Conservation (phyloP, 2,113 vertebrate genomes). For the Hassar affinis region DNA sequence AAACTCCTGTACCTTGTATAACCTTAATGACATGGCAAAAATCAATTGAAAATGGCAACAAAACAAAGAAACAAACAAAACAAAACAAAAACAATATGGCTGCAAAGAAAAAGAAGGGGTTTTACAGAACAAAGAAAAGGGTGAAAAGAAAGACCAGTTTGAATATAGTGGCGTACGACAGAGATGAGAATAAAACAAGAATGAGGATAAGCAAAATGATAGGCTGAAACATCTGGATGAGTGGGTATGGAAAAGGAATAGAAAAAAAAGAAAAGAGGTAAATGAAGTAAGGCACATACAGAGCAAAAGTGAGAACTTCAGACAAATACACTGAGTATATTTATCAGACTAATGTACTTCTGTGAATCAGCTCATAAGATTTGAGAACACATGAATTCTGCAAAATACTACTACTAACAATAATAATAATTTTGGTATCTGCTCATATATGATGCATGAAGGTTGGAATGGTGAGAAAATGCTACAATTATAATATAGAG, state of each 20-base stretch:
- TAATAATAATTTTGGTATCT: not conserved
- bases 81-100: constrained; percentile 69
- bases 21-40: constrained; percentile 83
- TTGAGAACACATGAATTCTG: not conserved
- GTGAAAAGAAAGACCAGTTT: constrained; percentile 97
- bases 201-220: constrained; percentile 99
- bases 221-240: constrained; percentile 96
- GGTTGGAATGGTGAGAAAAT: not conserved
- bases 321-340: not conserved
- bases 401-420: not conserved
- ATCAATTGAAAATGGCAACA: constrained; percentile 77
- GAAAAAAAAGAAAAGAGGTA: constrained; percentile 68
- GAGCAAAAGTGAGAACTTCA: not conserved
- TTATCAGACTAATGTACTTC: too few species aligned
- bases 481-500: not conserved
- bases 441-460: not conserved
- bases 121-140: constrained; percentile 97
- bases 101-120: constrained; percentile 37
- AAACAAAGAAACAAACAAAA: constrained; percentile 72
- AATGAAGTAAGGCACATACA: constrained; percentile 47
- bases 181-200: constrained; percentile 98
- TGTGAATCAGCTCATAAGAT: not conserved
- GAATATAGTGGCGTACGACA: constrained; percentile 99
- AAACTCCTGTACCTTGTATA: constrained; percentile 82
- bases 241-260: constrained; percentile 67